Conservation (phyloP, 2,797 vertebrate genomes). For the Danio albolineatus region DNA sequence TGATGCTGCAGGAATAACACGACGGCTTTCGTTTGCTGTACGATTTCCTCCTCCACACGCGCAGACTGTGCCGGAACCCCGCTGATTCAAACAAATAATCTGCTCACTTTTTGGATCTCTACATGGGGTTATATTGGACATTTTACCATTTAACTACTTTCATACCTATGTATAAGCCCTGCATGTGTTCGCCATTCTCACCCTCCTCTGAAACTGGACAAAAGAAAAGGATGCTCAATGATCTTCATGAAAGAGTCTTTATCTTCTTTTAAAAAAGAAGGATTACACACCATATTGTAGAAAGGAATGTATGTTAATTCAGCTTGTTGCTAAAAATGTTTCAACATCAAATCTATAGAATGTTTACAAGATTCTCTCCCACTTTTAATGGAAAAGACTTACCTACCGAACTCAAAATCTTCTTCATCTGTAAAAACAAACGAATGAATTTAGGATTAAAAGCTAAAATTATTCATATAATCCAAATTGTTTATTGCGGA, state of each 20-base stretch:
- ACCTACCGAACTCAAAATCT: constrained; percentile 87
- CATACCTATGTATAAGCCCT: constrained; percentile 76
- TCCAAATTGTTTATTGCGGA: neutral
- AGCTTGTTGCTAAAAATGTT: too few relatives aligned
- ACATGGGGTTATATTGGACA: constrained; percentile 56
- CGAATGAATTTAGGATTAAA: neutral
- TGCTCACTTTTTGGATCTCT: constrained; percentile 61
- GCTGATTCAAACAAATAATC: constrained; percentile 71
- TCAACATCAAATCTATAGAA: too few relatives aligned
- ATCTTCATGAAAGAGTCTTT: neutral
- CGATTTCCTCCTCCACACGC: constrained; percentile 84
- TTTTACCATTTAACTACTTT: neutral
- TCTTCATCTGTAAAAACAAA: constrained; percentile 81
- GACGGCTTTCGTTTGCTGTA: constrained; percentile 70
- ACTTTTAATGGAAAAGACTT: constrained; percentile 58
- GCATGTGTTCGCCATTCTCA: constrained; percentile 71
- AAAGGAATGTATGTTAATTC: too few relatives aligned
- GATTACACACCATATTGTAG: neutral
- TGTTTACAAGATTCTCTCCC: too few relatives aligned
- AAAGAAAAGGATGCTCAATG: neutral
- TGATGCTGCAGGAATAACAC: constrained; percentile 71
- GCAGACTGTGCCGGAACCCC: constrained; percentile 89
- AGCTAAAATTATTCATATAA: neutral
- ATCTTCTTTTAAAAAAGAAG: neutral
- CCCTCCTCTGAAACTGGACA: constrained; percentile 80